Conservation (phyloP, 2,888 invertebrate species). For the Cerastis rubricosa region DNA sequence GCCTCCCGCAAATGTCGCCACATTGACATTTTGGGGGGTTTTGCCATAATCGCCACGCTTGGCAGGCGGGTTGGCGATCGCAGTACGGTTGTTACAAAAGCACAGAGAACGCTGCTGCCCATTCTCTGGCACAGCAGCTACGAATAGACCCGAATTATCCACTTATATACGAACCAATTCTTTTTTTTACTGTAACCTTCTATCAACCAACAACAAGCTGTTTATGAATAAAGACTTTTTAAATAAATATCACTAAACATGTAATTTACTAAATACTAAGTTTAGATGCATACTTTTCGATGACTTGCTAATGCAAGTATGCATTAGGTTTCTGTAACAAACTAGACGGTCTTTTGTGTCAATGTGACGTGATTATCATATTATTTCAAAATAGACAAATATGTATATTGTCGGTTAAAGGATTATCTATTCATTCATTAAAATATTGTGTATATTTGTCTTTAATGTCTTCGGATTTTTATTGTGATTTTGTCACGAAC, state of each 20-base stretch:
- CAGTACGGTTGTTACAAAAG: no score
- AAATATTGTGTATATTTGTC: neutral
- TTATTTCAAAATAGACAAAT: neutral
- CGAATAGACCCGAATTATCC: neutral
- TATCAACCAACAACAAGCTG: neutral
- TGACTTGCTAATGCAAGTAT: neutral
- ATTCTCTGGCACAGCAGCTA: no score
- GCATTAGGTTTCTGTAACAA: conserved; percentile 2
- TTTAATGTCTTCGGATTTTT: neutral
- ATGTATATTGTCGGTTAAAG: neutral
- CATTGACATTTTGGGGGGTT: no score
- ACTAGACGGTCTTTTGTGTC: neutral
- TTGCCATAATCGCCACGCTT: no score
- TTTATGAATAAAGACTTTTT: neutral
- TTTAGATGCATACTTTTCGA: neutral
- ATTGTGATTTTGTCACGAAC: neutral
- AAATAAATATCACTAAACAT: conserved; percentile 2
- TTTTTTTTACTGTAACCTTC: neutral
- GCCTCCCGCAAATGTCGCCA: no score
- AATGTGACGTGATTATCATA: neutral
- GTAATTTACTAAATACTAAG: neutral
- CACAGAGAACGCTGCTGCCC: no score
- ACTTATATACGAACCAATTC: neutral
- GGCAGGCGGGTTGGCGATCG: no score
- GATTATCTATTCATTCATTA: neutral